Conservation (phyloP, 2,888 invertebrate genomes). For the Amblyjoppa fuscipennis region DNA sequence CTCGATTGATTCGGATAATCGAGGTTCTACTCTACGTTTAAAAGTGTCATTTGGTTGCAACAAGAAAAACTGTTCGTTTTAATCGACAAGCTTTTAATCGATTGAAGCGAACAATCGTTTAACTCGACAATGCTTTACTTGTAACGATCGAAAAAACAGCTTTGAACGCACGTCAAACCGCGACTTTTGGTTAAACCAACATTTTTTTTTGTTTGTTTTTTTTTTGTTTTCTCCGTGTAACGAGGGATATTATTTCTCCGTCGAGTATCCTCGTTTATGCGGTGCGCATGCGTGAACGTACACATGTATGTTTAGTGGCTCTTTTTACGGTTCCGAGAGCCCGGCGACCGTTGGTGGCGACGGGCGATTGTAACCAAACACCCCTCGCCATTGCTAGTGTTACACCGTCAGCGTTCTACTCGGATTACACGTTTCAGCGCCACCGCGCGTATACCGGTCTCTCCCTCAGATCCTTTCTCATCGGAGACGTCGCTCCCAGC, state of each 20-base stretch:
- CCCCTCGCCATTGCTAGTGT: conserved; percentile 67
- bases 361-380: conserved; percentile 66
- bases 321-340: conserved; percentile 36
- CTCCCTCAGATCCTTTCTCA: conserved; percentile 28
- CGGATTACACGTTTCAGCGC: conserved; percentile 68
- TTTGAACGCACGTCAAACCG: too few species aligned
- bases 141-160: too few species aligned
- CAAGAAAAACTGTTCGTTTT: too few species aligned
- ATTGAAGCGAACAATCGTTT: too few species aligned
- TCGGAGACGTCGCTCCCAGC: conserved; percentile 4
- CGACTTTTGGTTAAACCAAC: background rate
- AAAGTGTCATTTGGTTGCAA: too few species aligned
- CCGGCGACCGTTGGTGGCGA: conserved; percentile 57
- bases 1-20: too few species aligned
- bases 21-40: too few species aligned
- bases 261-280: conserved; percentile 19
- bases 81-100: too few species aligned
- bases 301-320: conserved; percentile 7
- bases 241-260: conserved; percentile 12
- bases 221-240: background rate
- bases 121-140: too few species aligned
- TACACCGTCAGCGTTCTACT: conserved; percentile 67
- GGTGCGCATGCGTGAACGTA: conserved; percentile 5
- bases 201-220: background rate
- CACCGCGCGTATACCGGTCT: conserved; percentile 53